phyloP scores from a whole-genome alignment of 2,888 invertebrate species.

The Cosmia trapezina region DNA sequence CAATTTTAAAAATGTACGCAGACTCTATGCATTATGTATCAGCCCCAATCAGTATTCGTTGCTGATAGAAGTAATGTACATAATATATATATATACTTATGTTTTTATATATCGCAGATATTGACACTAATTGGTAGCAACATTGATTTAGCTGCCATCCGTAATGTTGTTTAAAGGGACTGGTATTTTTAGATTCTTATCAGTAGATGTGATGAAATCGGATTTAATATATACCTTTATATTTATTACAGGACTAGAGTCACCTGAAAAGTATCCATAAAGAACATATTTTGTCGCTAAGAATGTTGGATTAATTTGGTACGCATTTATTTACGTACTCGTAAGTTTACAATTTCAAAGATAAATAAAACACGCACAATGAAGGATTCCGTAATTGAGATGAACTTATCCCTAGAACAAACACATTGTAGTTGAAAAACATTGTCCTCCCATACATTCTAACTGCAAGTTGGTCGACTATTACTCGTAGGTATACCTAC shows the following conservation, averaged over 20 bases:
- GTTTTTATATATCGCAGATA: conserved; percentile 57
- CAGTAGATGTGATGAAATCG: conserved; percentile 40
- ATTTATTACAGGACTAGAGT: conserved; percentile 23
- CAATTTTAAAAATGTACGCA: conserved; percentile 58
- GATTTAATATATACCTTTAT: conserved; percentile 26
- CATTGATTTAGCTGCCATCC: conserved; percentile 63
- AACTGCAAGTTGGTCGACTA: no score
- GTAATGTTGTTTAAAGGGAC: conserved; percentile 45
- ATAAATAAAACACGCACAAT: not conserved
- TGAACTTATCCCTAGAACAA: no score
- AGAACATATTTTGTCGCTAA: not conserved
- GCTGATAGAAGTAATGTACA: conserved; percentile 40
- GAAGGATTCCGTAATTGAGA: no score
- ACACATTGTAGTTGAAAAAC: no score
- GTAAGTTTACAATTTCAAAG: not conserved
- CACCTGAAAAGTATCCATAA: conserved; percentile 2
- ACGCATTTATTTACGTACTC: not conserved
- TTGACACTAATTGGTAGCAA: conserved; percentile 67
- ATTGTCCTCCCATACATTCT: no score
- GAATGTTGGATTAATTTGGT: not conserved
- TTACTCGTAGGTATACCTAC: no score
- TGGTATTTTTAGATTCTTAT: conserved; percentile 51
- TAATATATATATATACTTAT: conserved; percentile 35
- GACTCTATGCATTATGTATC: conserved; percentile 62
- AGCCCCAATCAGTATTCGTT: conserved; percentile 60